Conservation (phyloP, 2,113 vertebrate species). For the Otis tarda region DNA sequence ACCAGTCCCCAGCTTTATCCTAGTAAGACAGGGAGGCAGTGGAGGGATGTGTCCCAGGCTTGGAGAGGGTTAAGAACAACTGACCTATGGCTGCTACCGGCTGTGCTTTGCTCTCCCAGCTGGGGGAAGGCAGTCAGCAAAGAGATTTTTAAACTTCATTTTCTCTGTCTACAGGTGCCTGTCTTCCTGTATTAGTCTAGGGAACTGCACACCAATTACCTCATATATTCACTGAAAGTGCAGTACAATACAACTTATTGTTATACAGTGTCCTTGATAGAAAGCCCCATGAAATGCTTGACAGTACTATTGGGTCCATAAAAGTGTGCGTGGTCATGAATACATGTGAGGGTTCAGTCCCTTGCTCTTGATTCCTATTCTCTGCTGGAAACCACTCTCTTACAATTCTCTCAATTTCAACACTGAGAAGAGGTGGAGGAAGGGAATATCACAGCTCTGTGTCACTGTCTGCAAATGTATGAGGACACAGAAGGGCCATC, state of each 20-base stretch:
- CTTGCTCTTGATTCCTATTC: slow-evolving; percentile 53
- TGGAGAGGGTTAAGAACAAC: not conserved
- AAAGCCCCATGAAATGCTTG: slow-evolving; percentile 54
- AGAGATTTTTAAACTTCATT: slow-evolving; percentile 59
- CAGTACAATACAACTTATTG: slow-evolving; percentile 64
- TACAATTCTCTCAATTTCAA: slow-evolving; percentile 61
- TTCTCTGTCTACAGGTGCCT: slow-evolving; percentile 45
- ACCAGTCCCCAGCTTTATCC: not conserved
- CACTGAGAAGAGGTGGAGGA: slow-evolving; percentile 39
- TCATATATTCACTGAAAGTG: slow-evolving; percentile 63
- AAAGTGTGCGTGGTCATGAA: slow-evolving; percentile 55
- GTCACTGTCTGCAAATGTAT: slow-evolving; percentile 32
- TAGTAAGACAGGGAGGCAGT: not conserved
- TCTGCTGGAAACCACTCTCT: slow-evolving; percentile 63
- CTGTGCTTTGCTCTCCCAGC: slow-evolving; percentile 2
- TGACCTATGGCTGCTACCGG: not conserved
- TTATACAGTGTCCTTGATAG: slow-evolving; percentile 58
- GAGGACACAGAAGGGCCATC: slow-evolving; percentile 7
- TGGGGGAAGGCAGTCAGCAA: not conserved
- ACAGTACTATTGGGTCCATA: slow-evolving; percentile 62
- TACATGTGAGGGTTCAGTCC: slow-evolving; percentile 53
- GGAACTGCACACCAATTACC: slow-evolving; percentile 67
- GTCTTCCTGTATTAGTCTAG: slow-evolving; percentile 58
- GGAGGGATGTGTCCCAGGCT: not conserved
- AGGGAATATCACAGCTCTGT: slow-evolving; percentile 42